These are phyloP conservation scores for Lithobates sylvaticus DNA, from an alignment of 2,797 vertebrate genomes.

Conservation along the genomic window DNA sequence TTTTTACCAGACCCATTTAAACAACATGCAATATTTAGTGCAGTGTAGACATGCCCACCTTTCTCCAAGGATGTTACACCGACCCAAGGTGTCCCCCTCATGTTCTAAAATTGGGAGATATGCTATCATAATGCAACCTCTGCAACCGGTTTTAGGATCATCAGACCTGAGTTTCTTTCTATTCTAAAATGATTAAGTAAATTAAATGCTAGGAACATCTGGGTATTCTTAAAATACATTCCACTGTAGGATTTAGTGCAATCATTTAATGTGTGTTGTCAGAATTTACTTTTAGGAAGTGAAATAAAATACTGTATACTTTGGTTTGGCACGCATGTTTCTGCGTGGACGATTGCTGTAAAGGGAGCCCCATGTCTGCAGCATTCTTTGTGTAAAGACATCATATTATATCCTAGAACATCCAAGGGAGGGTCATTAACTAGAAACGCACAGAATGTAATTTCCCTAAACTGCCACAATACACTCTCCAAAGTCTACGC, in stretches of 20 bases:
- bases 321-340: conserved; percentile 28
- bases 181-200: too few species aligned
- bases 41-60: too few species aligned
- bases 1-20: too few species aligned
- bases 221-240: conserved; percentile 36
- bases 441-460: background rate
- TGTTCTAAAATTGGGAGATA: too few species aligned
- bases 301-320: conserved; percentile 40
- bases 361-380: conserved; percentile 25
- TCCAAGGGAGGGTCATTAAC: conserved; percentile 26
- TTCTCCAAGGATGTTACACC: too few species aligned
- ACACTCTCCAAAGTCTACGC: background rate
- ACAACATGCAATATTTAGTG: too few species aligned
- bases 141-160: too few species aligned
- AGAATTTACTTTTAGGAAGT: conserved; percentile 43
- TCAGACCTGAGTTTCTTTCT: too few species aligned
- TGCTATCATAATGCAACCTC: too few species aligned
- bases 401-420: conserved; percentile 32
- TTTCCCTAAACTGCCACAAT: background rate
- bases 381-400: conserved; percentile 25
- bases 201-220: conserved; percentile 45
- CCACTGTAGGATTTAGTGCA: conserved; percentile 7
- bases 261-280: conserved; percentile 36
- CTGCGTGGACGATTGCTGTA: background rate
- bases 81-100: too few species aligned